Percentiles rank a stretch among this genome's conserved stretches.
Conservation (phyloP, 2,113 vertebrate species). For the Sceloporus tristichus region DNA sequence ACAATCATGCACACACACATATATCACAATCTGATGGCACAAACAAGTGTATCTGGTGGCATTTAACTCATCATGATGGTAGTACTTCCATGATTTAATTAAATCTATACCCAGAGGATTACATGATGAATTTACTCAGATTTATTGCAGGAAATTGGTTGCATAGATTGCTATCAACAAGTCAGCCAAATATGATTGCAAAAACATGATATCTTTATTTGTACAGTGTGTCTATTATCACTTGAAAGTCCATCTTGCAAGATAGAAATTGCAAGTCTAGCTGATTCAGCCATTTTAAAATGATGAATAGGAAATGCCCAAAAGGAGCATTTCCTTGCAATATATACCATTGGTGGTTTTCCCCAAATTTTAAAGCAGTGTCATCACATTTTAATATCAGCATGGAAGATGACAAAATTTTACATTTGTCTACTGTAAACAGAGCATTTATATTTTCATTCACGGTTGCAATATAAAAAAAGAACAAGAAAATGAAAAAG, state of each 20-base stretch:
- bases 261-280: not conserved
- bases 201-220: constrained; percentile 41
- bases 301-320: not conserved
- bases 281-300: constrained; percentile 28
- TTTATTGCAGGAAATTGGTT: constrained; percentile 56
- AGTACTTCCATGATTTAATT: constrained; percentile 54
- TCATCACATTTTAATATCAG: constrained; percentile 6
- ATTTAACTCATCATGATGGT: constrained; percentile 41
- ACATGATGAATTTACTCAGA: constrained; percentile 49
- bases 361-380: constrained; percentile 45
- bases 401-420: not conserved
- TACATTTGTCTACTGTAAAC: not conserved
- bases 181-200: constrained; percentile 52
- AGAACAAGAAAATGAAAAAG: too few species aligned
- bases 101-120: constrained; percentile 52
- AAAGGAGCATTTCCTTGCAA: constrained; percentile 18
- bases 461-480: not conserved
- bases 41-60: constrained; percentile 31
- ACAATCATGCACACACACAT: too few species aligned
- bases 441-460: not conserved
- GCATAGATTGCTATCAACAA: constrained; percentile 57
- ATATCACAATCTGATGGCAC: not conserved
- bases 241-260: constrained; percentile 40
- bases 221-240: constrained; percentile 40
- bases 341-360: constrained; percentile 31